These are phyloP conservation scores for Rousettus leschenaultii DNA, from an alignment of 2,113 vertebrate species.

Conservation along the genomic window DNA sequence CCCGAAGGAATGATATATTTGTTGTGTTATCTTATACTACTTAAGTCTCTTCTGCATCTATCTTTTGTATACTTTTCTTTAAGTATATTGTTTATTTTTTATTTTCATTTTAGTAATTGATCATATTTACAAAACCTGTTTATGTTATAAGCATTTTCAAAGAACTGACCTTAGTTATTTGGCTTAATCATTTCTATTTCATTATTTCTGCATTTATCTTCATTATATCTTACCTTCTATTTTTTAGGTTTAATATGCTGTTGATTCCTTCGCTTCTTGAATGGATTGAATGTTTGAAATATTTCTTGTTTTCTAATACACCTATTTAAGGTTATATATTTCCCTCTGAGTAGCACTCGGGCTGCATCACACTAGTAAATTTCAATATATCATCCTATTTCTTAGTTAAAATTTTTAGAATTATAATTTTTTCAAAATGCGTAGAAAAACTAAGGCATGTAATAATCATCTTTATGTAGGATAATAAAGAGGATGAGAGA, in stretches of 20 bases:
- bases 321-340: not conserved
- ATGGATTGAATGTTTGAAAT: not conserved
- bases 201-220: not conserved
- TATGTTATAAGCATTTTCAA: not conserved
- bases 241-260: not conserved
- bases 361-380: not conserved
- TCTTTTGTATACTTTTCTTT: conserved; percentile 4
- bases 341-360: not conserved
- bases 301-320: not conserved
- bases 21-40: not conserved
- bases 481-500: not conserved
- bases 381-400: not conserved
- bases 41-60: not conserved
- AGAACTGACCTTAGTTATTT: not conserved
- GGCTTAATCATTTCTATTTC: not conserved
- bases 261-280: not conserved
- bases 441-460: not conserved
- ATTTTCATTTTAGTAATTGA: not conserved
- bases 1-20: not conserved
- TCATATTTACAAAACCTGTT: not conserved
- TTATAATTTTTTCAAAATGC: not conserved
- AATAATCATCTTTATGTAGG: not conserved
- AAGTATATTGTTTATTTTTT: not conserved
- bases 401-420: not conserved
- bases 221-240: not conserved